Conservation (phyloP, 2,888 invertebrate genomes). For the Drosophila maculinotata region DNA sequence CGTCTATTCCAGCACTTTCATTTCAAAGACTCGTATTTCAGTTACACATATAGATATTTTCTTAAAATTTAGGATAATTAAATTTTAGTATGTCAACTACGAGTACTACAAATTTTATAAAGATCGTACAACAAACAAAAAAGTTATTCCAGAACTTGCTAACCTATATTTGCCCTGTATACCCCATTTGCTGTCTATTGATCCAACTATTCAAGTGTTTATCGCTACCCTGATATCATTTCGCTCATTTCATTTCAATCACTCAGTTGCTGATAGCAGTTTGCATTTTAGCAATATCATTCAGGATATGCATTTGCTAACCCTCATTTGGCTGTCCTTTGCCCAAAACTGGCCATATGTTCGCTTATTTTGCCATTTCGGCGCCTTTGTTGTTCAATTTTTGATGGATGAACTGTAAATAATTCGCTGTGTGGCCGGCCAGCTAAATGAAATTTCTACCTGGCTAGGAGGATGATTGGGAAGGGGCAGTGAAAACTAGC, state of each 20-base stretch:
- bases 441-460: constrained; percentile 43
- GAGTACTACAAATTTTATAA: too few species aligned
- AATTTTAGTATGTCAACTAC: too few species aligned
- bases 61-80: too few species aligned
- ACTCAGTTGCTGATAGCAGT: background rate
- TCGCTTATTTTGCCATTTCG: constrained; percentile 56
- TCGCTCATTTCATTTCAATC: constrained; percentile 21
- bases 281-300: constrained; percentile 22
- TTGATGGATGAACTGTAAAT: constrained; percentile 61
- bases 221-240: constrained; percentile 1
- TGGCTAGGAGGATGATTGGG: constrained; percentile 10
- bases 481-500: constrained; percentile 4
- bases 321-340: constrained; percentile 18
- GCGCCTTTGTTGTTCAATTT: constrained; percentile 46
- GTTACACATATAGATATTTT: too few species aligned
- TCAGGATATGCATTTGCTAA: constrained; percentile 20
- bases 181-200: background rate
- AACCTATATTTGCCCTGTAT: too few species aligned
- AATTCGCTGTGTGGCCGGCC: constrained; percentile 55
- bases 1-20: background rate
- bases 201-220: background rate
- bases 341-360: constrained; percentile 46
- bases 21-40: too few species aligned
- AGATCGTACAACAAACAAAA: too few species aligned
- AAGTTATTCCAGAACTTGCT: too few species aligned